Evolutionary conservation across 2,797 vertebrate species (phyloP).

Genomic region (Danio albolineatus): DNA sequence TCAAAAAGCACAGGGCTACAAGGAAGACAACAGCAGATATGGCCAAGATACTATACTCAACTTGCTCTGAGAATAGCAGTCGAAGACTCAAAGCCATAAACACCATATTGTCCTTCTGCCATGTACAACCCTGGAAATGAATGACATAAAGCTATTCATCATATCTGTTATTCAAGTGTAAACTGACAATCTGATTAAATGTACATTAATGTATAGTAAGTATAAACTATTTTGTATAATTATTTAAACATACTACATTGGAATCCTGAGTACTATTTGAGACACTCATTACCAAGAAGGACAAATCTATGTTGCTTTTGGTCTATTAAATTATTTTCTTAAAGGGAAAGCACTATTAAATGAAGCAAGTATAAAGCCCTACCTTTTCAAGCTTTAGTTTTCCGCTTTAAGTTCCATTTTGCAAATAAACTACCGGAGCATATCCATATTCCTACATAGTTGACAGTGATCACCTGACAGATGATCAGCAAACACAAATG

Average conservation of each 20-base stretch:
- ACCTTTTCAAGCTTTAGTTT: constrained; percentile 31
- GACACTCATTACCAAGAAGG: neutral
- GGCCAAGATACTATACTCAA: constrained; percentile 77
- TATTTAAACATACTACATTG: too few species aligned
- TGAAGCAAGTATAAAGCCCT: neutral
- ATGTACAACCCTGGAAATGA: constrained; percentile 40
- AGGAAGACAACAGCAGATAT: constrained; percentile 75
- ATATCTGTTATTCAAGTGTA: constrained; percentile 17
- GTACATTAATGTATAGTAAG: too few species aligned
- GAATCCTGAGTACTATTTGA: neutral
- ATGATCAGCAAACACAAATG: constrained; percentile 46
- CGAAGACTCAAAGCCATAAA: constrained; percentile 37
- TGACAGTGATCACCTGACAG: constrained; percentile 49
- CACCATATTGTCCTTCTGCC: constrained; percentile 52
- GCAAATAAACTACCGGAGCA: neutral
- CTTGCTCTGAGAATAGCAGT: constrained; percentile 69
- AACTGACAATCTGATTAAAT: neutral
- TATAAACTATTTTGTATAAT: too few species aligned
- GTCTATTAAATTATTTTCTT: neutral
- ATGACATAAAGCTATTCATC: neutral
- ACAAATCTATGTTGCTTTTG: neutral
- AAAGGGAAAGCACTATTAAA: neutral
- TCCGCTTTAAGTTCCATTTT: constrained; percentile 14
- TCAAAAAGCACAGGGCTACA: constrained; percentile 74
- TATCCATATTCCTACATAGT: constrained; percentile 20